These are phyloP conservation scores for Prionailurus bengalensis DNA, from an alignment of 2,113 vertebrate genomes.

Conservation along the genomic window DNA sequence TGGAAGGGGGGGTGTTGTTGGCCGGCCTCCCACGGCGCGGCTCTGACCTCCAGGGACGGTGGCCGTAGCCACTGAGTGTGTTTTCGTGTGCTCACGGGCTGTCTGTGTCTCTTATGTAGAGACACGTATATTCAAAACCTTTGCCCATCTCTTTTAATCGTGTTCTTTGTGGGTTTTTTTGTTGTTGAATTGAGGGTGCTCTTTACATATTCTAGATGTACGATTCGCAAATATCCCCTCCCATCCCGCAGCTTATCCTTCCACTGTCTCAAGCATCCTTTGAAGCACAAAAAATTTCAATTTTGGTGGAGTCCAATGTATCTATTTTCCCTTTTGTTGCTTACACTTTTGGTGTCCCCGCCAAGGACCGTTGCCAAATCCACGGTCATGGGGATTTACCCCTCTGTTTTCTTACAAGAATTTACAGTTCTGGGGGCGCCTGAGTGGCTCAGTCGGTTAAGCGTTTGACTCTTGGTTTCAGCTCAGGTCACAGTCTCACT, in stretches of 20 bases:
- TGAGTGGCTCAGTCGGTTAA: too few relatives aligned
- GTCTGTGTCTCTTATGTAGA: neutral
- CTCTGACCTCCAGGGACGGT: neutral
- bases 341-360: neutral
- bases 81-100: too few relatives aligned
- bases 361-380: neutral
- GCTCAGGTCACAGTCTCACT: too few relatives aligned
- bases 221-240: too few relatives aligned
- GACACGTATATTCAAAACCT: neutral
- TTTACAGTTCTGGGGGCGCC: too few relatives aligned
- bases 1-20: neutral
- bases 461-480: too few relatives aligned
- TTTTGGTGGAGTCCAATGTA: neutral
- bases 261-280: neutral
- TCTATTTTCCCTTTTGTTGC: neutral
- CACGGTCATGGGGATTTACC: neutral
- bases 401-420: neutral
- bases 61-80: fast-evolving
- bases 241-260: neutral
- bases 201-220: neutral
- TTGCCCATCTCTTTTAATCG: neutral
- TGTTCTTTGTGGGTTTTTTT: neutral
- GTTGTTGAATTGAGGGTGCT: neutral
- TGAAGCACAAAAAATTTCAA: neutral
- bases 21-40: fast-evolving